Base-by-base conservation (phyloP, 2,888 invertebrate species). In the Romanomermis culicivorax region DNA sequence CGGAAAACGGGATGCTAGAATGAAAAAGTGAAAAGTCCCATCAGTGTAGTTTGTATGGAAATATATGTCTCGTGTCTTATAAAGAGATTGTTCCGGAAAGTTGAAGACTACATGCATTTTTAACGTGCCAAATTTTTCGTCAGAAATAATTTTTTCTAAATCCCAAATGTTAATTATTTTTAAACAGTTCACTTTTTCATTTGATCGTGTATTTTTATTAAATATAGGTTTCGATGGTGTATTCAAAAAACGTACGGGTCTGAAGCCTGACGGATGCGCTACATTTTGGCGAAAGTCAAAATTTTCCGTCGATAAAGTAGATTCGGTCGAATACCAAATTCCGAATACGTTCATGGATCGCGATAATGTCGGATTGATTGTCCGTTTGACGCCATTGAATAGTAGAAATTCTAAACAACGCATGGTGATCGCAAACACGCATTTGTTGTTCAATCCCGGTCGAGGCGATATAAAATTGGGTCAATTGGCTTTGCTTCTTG, bases 361-460 rank as follows among this genome's bases (percentile, higher is more conserved):
- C 14, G 85, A 88, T 67, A 93, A 93, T 71, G 79, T 93, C 52
- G 93, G 80, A 0, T 20, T 48, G 42, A 30, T 54, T 20, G 27
- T 36, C 20, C n/a, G n/a, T 3, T 49, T 54, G n/a, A 48, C 29
- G 4, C 20, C 11, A 11, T 23, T 52, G 29, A 24, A 36, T 4
- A 29, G 14, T n/a, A 3, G 29, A 4, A 11, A 58, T 54, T 63
- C 64, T 2, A 48, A 53, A 4, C 17, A 23, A 26, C 26, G 14
- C 4, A 48, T 91, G 43, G 77, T 85, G 52, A 78, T 95, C 1
- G 85, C 86, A 2, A 95, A 87, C 14, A 95, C 95, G 0, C 97
- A 97, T 71, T 74, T 97, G 49, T 73, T 95, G 11, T 97, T 83
- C 70, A 95, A 95, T 74, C 88, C 86, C 0, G 79, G 74, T 61